Percentiles rank a stretch among this genome's conserved stretches.
Conservation (phyloP, 2,113 vertebrate species). For the Mustela nigripes region DNA sequence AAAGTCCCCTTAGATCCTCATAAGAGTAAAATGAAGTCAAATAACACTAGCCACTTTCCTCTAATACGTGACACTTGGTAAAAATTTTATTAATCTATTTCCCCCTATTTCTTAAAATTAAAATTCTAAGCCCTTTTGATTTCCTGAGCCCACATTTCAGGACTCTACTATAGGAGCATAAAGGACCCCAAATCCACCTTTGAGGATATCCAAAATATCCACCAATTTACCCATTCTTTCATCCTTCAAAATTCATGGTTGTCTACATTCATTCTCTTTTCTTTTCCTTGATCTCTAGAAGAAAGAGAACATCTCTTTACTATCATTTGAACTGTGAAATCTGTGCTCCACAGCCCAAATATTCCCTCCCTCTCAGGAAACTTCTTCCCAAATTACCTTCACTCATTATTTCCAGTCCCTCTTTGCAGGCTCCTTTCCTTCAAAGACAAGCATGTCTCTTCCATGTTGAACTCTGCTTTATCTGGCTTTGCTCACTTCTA, state of each 20-base stretch:
- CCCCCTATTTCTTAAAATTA: not conserved
- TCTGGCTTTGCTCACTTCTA: not conserved
- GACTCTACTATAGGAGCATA: not conserved
- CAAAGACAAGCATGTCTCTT: not conserved
- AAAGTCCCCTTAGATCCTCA: not conserved
- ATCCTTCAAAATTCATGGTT: not conserved
- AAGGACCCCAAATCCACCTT: not conserved
- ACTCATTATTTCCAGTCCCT: not conserved
- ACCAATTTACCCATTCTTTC: not conserved
- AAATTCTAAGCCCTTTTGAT: not conserved
- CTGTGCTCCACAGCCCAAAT: not conserved
- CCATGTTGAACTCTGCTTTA: not conserved
- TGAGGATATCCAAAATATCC: not conserved
- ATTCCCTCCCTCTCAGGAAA: not conserved
- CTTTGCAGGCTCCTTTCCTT: not conserved
- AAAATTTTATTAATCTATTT: not conserved
- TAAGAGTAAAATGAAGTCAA: not conserved
- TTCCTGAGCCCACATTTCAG: not conserved
- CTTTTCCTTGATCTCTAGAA: not conserved
- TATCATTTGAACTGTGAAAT: not conserved
- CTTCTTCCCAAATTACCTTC: not conserved
- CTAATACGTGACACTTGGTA: not conserved
- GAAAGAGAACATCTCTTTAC: not conserved
- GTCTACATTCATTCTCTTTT: not conserved
- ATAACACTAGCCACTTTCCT: not conserved